A percentile compares a stretch with the other conserved stretches of the same genome.
Evolutionary conservation across 2,888 invertebrate species (phyloP).

Genomic region (Limnephilus auricula): DNA sequence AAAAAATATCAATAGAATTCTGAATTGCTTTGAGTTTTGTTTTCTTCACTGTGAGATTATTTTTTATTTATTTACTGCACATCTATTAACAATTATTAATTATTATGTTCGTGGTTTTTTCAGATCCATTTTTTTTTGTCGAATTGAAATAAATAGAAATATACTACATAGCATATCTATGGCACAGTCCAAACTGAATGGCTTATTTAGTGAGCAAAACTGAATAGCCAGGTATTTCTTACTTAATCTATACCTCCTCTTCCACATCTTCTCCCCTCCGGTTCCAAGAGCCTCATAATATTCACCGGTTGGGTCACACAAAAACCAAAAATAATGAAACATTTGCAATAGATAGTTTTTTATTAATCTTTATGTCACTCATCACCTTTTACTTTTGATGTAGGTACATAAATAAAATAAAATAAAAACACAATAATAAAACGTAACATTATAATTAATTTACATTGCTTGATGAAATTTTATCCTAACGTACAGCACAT

Average conservation of each 20-base stretch:
- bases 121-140: not conserved
- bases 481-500: not conserved
- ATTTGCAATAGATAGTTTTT: not conserved
- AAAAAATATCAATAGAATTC: not conserved
- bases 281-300: too few species aligned
- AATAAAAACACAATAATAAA: not conserved
- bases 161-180: too few species aligned
- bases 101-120: not conserved
- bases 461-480: not conserved
- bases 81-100: not conserved
- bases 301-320: not conserved
- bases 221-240: not conserved
- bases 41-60: not conserved
- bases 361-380: not conserved
- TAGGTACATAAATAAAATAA: not conserved
- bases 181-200: too few species aligned
- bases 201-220: too few species aligned
- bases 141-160: not conserved
- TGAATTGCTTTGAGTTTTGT: not conserved
- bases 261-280: not conserved
- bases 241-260: not conserved
- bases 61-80: not conserved
- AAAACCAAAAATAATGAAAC: not conserved
- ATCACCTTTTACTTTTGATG: not conserved
- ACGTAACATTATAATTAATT: not conserved